Evolutionary conservation across 2,888 invertebrate species (phyloP).

Genomic region (Alloplasta piceator): DNA sequence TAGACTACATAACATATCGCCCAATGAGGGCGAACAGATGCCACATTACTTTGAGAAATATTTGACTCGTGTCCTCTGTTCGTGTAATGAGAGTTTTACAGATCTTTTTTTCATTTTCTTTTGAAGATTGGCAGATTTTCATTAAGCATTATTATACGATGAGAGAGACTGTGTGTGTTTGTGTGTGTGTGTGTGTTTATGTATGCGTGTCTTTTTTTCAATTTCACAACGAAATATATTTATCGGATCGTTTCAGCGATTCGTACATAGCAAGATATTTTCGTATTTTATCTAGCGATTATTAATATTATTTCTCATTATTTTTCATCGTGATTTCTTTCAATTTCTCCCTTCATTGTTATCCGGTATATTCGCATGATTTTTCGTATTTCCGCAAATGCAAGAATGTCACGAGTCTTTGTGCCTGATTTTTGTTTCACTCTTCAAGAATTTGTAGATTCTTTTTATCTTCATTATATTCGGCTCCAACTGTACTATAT

Average conservation of each 20-base stretch:
- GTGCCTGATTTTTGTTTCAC: background rate
- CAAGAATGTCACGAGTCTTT: conserved; percentile 54
- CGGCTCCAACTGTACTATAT: conserved; percentile 60
- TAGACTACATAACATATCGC: conserved; percentile 71
- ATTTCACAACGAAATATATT: conserved; percentile 43
- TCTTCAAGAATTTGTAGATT: background rate
- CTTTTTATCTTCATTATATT: conserved; percentile 14
- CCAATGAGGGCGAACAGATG: conserved; percentile 56
- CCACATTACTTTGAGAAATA: conserved; percentile 50
- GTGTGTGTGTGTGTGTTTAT: background rate
- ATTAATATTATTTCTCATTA: background rate
- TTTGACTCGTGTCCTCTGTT: conserved; percentile 41
- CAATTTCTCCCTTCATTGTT: conserved; percentile 11
- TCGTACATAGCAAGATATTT: conserved; percentile 24
- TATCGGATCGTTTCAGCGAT: conserved; percentile 32
- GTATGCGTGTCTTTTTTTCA: conserved; percentile 40
- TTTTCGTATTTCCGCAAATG: conserved; percentile 41
- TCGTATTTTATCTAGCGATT: conserved; percentile 16
- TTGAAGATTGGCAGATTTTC: conserved; percentile 27
- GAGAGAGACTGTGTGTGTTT: conserved; percentile 48
- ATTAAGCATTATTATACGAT: conserved; percentile 52
- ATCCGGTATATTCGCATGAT: background rate
- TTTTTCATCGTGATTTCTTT: conserved; percentile 11
- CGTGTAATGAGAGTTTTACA: conserved; percentile 49
- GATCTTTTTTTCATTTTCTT: conserved; percentile 29